These are phyloP conservation scores for Linyphia triangularis DNA, from an alignment of 2,888 invertebrate species.

Conservation along the genomic window DNA sequence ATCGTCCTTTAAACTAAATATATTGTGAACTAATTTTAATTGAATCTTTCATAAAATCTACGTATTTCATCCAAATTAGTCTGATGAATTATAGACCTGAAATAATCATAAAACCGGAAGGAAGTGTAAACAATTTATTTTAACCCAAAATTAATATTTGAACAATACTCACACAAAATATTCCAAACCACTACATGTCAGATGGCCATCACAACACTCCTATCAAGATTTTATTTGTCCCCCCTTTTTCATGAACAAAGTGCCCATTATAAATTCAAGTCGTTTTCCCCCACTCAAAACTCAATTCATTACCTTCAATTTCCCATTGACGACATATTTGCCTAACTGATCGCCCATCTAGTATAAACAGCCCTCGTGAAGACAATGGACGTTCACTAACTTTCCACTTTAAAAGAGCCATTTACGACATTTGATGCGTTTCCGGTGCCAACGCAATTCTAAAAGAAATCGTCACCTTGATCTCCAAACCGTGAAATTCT, in stretches of 20 bases:
- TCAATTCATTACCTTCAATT: slow-evolving; percentile 17
- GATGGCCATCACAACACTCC: not conserved
- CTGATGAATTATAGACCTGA: too few species aligned
- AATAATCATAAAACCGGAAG: too few species aligned
- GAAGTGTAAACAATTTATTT: too few species aligned
- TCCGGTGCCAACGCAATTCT: slow-evolving; percentile 11
- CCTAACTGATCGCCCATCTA: not conserved
- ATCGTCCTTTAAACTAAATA: too few species aligned
- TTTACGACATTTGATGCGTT: slow-evolving; percentile 10
- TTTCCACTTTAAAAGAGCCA: slow-evolving; percentile 25
- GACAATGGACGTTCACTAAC: slow-evolving; percentile 41
- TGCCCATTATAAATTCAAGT: slow-evolving; percentile 13
- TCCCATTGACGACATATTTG: slow-evolving; percentile 14
- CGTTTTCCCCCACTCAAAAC: not conserved
- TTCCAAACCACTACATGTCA: not conserved
- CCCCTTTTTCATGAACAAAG: not conserved
- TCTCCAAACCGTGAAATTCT: slow-evolving; percentile 6
- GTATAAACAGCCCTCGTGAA: slow-evolving; percentile 1
- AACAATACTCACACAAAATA: too few species aligned
- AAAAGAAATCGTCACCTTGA: not conserved
- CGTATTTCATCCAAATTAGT: too few species aligned
- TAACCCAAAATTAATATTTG: too few species aligned
- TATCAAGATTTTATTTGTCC: not conserved
- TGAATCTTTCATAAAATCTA: too few species aligned
- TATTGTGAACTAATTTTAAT: too few species aligned